Base-by-base conservation (phyloP, 2,797 vertebrate species). In the Aphelocoma californica region DNA sequence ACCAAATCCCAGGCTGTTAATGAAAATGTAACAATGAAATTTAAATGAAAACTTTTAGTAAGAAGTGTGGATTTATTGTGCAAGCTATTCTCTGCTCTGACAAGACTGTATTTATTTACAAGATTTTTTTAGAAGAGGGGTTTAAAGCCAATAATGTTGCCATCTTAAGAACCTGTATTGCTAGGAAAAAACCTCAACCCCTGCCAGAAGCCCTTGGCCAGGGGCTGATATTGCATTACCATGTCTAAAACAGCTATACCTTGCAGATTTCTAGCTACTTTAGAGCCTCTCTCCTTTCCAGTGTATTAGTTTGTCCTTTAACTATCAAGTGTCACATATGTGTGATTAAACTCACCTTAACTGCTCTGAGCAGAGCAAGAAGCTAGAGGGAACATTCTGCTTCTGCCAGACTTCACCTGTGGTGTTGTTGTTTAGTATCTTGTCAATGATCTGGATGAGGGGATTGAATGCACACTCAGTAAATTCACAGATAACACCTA, bases 381-480 rank as follows among this genome's bases (percentile, higher is more conserved):
- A 64, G 23, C 15, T 21, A 14, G 28, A n/a, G 61, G 48, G 21
- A 95, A 31, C 21, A 60, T 7, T 0, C 1, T 1, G 0, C 36
- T 79, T 31, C 48, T 78, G 48, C 45, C 38, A 54, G 36, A 14
- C 26, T 53, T 34, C 6, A 21, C 32, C 32, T 18, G 0, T 13
- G 32, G 14, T 51, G 36, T 5, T 42, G 44, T 36, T 74, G 14
- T 36, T 66, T 51, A 51, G 7, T 16, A 19, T 51, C 32, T 58
- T 32, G 21, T 36, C 45, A 51, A 4, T 51, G 26, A 26, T 44
- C 44, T 75, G 71, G 18, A 9, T 50, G 53, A 67, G 18, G 38
- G 18, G 14, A 58, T 75, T 5, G 14, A 74, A 44, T 44, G 5
- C 28, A 44, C 31, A 11, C 18, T 34, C 53, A 36, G 18, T 66